These are phyloP conservation scores for Deladenus siricidicola DNA, from an alignment of 2,888 invertebrate species.

Conservation along the genomic window DNA sequence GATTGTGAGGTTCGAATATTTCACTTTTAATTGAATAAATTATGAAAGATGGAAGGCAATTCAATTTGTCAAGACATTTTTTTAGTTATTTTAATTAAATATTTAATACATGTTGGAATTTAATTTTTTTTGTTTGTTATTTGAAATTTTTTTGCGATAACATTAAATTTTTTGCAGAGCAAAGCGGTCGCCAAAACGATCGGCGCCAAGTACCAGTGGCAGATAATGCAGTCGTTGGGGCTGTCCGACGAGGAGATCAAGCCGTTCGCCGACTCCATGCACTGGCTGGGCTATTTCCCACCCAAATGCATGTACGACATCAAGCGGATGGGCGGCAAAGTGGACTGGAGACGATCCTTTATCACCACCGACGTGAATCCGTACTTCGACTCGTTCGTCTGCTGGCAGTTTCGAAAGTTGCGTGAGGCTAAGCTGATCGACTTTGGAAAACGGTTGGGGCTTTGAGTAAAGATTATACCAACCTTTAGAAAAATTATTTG, in stretches of 20 bases:
- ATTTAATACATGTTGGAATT: no score
- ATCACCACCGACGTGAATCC: constrained; percentile 96
- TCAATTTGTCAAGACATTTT: no score
- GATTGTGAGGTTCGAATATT: no score
- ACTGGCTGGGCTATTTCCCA: constrained; percentile 97
- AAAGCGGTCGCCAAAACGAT: constrained; percentile 88
- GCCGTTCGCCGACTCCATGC: constrained; percentile 75
- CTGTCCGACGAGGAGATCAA: constrained; percentile 81
- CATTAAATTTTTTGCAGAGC: constrained; percentile 63
- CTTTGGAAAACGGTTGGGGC: constrained; percentile 75
- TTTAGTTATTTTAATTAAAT: no score
- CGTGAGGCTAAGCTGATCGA: constrained; percentile 79
- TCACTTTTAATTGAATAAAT: no score
- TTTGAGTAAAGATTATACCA: no score
- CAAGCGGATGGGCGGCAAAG: constrained; percentile 70
- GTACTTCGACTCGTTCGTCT: constrained; percentile 91
- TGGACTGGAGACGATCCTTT: constrained; percentile 96
- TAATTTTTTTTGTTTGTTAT: no score
- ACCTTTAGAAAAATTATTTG: no score
- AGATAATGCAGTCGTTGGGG: constrained; percentile 91
- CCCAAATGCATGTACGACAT: constrained; percentile 78
- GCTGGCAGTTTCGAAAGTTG: constrained; percentile 86
- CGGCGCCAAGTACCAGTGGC: constrained; percentile 87
- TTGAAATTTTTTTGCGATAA: no score
- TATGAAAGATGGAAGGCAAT: no score